A percentile compares a stretch with the other conserved stretches of the same genome.
These are phyloP conservation scores for Drosophila pandora DNA, from an alignment of 1,140 invertebrate genomes.

Conservation along the genomic window DNA sequence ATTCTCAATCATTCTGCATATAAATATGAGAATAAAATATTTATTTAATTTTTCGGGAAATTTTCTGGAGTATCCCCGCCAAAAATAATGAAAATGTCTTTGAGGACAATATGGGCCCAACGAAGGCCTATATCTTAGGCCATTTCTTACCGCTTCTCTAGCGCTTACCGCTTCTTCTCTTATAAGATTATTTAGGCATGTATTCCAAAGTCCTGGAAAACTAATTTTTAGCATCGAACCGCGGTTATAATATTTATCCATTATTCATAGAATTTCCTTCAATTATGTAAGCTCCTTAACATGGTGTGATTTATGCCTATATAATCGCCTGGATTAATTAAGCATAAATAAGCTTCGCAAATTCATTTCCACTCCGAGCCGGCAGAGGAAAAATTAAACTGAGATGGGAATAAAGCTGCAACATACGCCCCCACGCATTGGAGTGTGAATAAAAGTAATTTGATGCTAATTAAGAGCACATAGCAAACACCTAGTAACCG, in stretches of 20 bases:
- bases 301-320: background rate
- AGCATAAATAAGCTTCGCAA: constrained; percentile 23
- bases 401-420: constrained; percentile 31
- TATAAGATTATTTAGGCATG: too few species aligned
- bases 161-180: too few species aligned
- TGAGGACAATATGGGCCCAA: too few species aligned
- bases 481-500: constrained; percentile 29
- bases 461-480: constrained; percentile 75
- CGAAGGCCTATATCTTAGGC: too few species aligned
- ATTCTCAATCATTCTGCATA: too few species aligned
- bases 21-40: too few species aligned
- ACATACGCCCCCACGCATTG: constrained; percentile 43
- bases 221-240: too few species aligned
- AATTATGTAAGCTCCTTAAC: constrained; percentile 9
- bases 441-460: constrained; percentile 75
- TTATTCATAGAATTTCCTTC: constrained; percentile 6
- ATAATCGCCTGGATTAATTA: constrained; percentile 45
- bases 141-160: too few species aligned
- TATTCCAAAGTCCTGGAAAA: too few species aligned
- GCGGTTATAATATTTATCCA: background rate
- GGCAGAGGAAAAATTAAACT: constrained; percentile 1
- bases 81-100: too few species aligned
- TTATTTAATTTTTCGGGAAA: too few species aligned
- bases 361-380: constrained; percentile 10
- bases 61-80: too few species aligned